These are phyloP conservation scores for Trachymyrmex septentrionalis DNA, from an alignment of 1,140 invertebrate species.

Conservation along the genomic window DNA sequence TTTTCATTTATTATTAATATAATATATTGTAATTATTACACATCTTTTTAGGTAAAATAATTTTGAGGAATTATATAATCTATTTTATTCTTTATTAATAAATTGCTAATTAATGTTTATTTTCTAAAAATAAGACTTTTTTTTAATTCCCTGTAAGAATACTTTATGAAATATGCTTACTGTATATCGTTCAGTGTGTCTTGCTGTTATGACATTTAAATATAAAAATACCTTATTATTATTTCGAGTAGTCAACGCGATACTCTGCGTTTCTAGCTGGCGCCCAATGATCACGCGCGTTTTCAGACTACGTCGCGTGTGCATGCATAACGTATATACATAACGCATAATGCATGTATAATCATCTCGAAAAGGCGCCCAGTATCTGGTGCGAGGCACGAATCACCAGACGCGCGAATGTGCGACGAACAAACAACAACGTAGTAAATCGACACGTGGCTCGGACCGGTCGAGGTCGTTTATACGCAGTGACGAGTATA, in stretches of 20 bases:
- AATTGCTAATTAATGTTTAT: too few relatives aligned
- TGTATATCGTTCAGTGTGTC: background rate
- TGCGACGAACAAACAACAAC: constrained; percentile 42
- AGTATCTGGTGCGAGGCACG: constrained; percentile 40
- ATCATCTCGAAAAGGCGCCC: constrained; percentile 32
- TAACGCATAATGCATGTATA: constrained; percentile 15
- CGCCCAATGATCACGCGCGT: constrained; percentile 1
- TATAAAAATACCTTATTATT: background rate
- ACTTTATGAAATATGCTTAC: too few relatives aligned
- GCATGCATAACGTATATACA: background rate
- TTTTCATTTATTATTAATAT: too few relatives aligned
- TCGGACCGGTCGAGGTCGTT: constrained; percentile 27
- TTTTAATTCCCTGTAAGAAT: too few relatives aligned
- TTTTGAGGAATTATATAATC: too few relatives aligned
- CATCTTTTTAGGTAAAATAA: too few relatives aligned
- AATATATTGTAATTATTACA: too few relatives aligned
- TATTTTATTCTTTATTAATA: too few relatives aligned
- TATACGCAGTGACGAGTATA: background rate
- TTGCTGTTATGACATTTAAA: too few relatives aligned
- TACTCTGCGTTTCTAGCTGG: background rate
- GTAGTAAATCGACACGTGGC: constrained; percentile 70
- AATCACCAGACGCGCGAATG: constrained; percentile 38
- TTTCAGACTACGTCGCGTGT: background rate
- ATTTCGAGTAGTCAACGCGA: background rate
- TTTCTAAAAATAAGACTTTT: too few relatives aligned